Evolutionary conservation across 92 coral and sea anemone genomes (phyloP), one percentile per base, ranked within the genome.

Genomic region (Palythoa grandiflora): DNA sequence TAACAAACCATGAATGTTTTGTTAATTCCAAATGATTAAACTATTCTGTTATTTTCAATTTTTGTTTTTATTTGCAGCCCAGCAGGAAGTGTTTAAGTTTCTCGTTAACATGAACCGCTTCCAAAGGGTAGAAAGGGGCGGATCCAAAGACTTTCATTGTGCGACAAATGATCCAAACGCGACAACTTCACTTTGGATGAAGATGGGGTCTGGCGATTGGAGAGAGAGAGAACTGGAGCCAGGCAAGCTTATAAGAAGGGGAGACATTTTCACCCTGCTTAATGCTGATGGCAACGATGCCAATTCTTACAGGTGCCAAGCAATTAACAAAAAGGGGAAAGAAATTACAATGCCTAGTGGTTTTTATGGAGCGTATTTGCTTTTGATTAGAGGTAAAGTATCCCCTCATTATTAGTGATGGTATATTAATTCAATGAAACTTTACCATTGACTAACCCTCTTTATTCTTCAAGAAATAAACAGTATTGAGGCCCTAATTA

Each of bases 111-210:
- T 55, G 83, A 5, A 4, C 5, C 38, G 1, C 10, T 38, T 11
- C 5, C 1, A n/a, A 1, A 0, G 3, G 0, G 15, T 48, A 20
- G 17, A 50, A 21, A 1, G 15, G 1, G 50, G 21, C 3, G n/a
- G 13, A 13, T 2, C 35, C 1, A 4, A 35, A 3, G 21, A 36
- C 12, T 78, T 78, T 17, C 16, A 78, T 21, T 78, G 83, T 68
- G 55, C 50, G 4, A 78, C 83, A 19, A 78, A 78, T 38, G 83
- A 78, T 8, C 83, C 52, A 57, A 78, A 57, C 2, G 83, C 83
- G 2, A 55, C 68, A 0, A 12, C 11, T 5, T 78, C 83, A 14
- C 35, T 78, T 38, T 57, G 71, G 83, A 55, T 13, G 48, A 57
- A 7, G 1, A 6, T 2, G 16, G 2, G 11, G 14, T 14, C 1